Evolutionary conservation across 1,140 invertebrate genomes (phyloP).

Genomic region (Drosophila nikananu): DNA sequence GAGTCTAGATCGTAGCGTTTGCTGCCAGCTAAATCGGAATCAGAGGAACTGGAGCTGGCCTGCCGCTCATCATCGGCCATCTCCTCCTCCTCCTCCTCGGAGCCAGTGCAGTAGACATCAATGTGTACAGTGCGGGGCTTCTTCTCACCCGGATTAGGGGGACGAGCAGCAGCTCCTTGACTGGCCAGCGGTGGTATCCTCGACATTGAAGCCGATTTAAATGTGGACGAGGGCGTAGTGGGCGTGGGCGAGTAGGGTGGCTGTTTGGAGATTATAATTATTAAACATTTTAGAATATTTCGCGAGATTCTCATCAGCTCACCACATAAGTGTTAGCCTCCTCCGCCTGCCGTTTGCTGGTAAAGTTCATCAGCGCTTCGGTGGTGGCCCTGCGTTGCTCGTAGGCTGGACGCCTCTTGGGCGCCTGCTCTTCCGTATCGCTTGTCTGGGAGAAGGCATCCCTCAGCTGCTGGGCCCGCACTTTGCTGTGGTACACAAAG

Average conservation of each 20-base stretch:
- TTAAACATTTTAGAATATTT: background rate
- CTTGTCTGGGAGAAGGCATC: slow-evolving; percentile 84
- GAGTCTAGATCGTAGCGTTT: slow-evolving; percentile 75
- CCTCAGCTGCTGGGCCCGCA: slow-evolving; percentile 74
- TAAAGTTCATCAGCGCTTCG: slow-evolving; percentile 66
- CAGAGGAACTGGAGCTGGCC: slow-evolving; percentile 84
- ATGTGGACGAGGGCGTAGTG: slow-evolving; percentile 68
- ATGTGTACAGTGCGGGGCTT: slow-evolving; percentile 91
- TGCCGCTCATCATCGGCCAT: slow-evolving; percentile 87
- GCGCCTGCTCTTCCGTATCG: slow-evolving; percentile 72
- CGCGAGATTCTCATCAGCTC: background rate
- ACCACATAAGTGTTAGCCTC: slow-evolving; percentile 83
- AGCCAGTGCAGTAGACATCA: slow-evolving; percentile 91
- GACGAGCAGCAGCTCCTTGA: slow-evolving; percentile 6
- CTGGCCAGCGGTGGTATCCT: slow-evolving; percentile 61
- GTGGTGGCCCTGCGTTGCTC: slow-evolving; percentile 78
- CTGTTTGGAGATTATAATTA: background rate
- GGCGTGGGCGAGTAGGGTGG: slow-evolving; percentile 71
- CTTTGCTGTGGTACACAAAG: slow-evolving; percentile 77
- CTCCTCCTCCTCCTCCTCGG: slow-evolving; percentile 87
- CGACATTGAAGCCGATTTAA: slow-evolving; percentile 78
- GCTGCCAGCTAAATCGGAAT: slow-evolving; percentile 56
- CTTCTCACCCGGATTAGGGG: slow-evolving; percentile 84
- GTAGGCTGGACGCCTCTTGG: slow-evolving; percentile 50
- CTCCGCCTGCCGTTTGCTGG: slow-evolving; percentile 68